Percentiles rank a stretch among this genome's conserved stretches.
Evolutionary conservation across 2,113 vertebrate genomes (phyloP).

Genomic region (Athene cunicularia): DNA sequence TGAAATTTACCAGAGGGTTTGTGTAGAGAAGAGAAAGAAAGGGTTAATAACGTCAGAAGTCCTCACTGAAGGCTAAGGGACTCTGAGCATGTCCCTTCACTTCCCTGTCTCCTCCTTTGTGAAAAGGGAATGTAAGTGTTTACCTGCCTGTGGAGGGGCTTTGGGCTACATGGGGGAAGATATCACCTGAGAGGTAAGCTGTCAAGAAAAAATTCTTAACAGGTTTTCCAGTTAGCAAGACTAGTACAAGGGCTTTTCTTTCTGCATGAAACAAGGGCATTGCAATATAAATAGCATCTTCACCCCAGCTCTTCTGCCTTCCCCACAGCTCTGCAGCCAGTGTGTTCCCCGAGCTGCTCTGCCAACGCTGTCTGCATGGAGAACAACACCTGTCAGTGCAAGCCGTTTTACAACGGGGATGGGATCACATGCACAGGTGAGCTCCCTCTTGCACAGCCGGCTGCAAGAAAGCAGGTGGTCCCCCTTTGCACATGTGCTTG

Average conservation of each 20-base stretch:
- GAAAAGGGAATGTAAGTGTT: not conserved
- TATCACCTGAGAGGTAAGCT: not conserved
- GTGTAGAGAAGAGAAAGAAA: not conserved
- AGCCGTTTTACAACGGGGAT: constrained; percentile 85
- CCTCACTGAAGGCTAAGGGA: not conserved
- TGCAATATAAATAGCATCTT: not conserved
- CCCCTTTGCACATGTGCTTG: not conserved
- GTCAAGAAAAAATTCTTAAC: not conserved
- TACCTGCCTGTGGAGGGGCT: not conserved
- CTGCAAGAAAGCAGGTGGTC: not conserved
- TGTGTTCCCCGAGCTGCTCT: constrained; percentile 85
- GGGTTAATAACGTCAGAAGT: not conserved
- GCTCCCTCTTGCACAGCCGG: not conserved
- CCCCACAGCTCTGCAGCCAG: constrained; percentile 62
- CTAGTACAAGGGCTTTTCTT: not conserved
- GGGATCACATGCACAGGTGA: constrained; percentile 88
- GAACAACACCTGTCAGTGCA: constrained; percentile 89
- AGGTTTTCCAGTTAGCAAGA: not conserved
- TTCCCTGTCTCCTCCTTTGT: not conserved
- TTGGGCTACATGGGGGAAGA: not conserved
- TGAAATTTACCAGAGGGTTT: not conserved
- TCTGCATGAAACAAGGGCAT: not conserved
- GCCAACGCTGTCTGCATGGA: constrained; percentile 80
- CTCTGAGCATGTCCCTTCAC: not conserved
- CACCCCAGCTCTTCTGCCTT: not conserved